These are phyloP conservation scores for Phrynocephalus guinanensis DNA, from an alignment of 2,797 vertebrate genomes.

Conservation along the genomic window DNA sequence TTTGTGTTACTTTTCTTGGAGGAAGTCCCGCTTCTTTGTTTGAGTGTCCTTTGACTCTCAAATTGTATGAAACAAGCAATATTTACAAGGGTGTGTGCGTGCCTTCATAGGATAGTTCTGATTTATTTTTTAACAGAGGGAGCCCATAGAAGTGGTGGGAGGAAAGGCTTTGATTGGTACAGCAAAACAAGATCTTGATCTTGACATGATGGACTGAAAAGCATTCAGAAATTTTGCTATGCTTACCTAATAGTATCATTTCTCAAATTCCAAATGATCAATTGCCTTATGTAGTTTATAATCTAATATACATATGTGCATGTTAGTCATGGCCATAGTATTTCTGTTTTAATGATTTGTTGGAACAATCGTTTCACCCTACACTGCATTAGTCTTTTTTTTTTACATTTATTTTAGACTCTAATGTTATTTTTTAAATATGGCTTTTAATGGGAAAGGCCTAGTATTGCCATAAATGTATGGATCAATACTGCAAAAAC, in stretches of 20 bases:
- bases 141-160: background rate
- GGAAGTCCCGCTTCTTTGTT: background rate
- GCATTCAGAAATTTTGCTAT: background rate
- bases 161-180: background rate
- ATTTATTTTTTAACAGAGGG: background rate
- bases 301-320: background rate
- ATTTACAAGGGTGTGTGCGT: background rate
- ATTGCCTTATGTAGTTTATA: no score
- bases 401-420: background rate
- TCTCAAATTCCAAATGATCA: no score
- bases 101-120: background rate
- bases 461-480: background rate
- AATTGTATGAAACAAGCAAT: background rate
- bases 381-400: background rate
- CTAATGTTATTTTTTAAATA: background rate
- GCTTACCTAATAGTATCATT: background rate
- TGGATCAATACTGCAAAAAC: background rate
- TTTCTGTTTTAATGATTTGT: constrained; percentile 4
- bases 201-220: background rate
- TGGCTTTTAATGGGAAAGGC: background rate
- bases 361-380: background rate
- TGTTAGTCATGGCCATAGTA: background rate
- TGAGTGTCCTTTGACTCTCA: background rate
- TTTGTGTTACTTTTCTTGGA: background rate
- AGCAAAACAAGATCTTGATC: background rate